These are phyloP conservation scores for Blennius ocellaris DNA, from an alignment of 2,113 vertebrate species.

Conservation along the genomic window DNA sequence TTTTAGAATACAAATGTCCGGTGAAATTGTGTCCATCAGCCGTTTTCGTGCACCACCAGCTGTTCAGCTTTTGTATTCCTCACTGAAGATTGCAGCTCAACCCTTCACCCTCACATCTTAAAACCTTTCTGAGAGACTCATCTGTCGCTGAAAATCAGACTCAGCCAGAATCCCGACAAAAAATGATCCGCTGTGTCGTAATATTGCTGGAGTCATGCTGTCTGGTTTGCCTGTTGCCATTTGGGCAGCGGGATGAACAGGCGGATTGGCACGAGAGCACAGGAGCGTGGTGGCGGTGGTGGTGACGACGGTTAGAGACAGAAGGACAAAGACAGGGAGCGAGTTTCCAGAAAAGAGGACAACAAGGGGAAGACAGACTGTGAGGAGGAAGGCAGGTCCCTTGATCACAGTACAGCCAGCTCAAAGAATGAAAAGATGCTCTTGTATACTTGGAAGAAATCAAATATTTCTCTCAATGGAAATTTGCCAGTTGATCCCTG, in stretches of 20 bases:
- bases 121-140: neutral
- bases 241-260: constrained; percentile 64
- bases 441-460: too few species aligned
- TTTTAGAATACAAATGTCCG: neutral
- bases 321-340: neutral
- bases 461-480: too few species aligned
- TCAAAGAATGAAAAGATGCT: too few species aligned
- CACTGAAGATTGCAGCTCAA: neutral
- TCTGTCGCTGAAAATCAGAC: constrained; percentile 26
- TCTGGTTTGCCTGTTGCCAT: constrained; percentile 57
- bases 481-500: too few species aligned
- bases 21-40: neutral
- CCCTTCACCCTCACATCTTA: constrained; percentile 9
- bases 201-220: constrained; percentile 39
- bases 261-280: constrained; percentile 54
- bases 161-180: constrained; percentile 22
- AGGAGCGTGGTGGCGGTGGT: constrained; percentile 16
- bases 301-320: too few species aligned
- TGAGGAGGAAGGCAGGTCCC: constrained; percentile 64
- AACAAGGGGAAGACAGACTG: constrained; percentile 48
- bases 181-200: constrained; percentile 25
- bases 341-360: constrained; percentile 15
- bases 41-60: constrained; percentile 1
- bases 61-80: neutral
- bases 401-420: constrained; percentile 21